Base-by-base conservation (phyloP, 2,797 vertebrate genomes). In the Danionella dracula region DNA sequence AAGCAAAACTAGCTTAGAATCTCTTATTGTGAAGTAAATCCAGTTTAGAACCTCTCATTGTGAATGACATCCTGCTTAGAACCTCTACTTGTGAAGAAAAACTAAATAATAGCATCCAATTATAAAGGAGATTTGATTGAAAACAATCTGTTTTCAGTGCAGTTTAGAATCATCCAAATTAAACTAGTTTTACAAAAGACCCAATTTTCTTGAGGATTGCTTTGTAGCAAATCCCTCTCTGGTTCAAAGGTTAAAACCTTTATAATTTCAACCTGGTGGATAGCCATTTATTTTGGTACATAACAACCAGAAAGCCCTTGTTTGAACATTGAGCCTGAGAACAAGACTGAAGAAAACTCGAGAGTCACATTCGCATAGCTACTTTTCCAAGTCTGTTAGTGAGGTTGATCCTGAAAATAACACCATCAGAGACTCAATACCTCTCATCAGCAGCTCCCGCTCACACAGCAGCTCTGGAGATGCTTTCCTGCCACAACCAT, bases 401-500 rank as follows among this genome's bases (percentile, higher is more conserved):
- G 10, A 10, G 8, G 9, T 15, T 9, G n/a, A 5, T 49, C 41
- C 46, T 42, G 62, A 61, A n/a, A 70, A 66, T 57, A 74, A 49
- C 13, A 19, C 37, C 27, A 4, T 42, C 57, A 62, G 9, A 32
- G 23, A 55, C 1, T 40, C 5, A 56, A 31, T 15, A 49, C 29
- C 54, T 16, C 53, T 64, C 42, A 19, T 35, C 11, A 17, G n/a
- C 45, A 45, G 49, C 40, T 63, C 53, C 34, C 7, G 12, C 23
- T 20, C 23, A 50, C 23, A 21, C 23, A 31, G 21, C 48, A 13
- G 38, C 35, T 11, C 1, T 12, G 41, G 15, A 70, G 42, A 38
- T 23, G 5, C 17, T 42, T 13, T 34, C 27, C 29, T 60, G 29
- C 27, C 20, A 45, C 46, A 17, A 34, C 15, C 29, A n/a, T n/a